A percentile compares a stretch with the other conserved stretches of the same genome.
Conservation (phyloP, 1,140 invertebrate species). For the Chrysomallon squamiferum region DNA sequence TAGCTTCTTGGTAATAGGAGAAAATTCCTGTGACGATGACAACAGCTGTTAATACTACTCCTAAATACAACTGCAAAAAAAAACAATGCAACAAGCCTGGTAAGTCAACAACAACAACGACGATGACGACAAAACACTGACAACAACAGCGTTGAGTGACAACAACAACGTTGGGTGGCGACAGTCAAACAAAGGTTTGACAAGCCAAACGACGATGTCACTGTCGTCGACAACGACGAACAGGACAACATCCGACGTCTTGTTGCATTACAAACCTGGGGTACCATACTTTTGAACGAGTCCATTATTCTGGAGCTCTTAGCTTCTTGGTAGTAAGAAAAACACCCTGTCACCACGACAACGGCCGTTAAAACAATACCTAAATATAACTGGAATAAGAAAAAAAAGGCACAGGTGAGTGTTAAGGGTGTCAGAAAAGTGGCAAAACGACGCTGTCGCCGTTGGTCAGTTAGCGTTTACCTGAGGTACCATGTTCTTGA, state of each 20-base stretch:
- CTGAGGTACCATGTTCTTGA: constrained; percentile 66
- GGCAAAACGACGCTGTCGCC: too few relatives aligned
- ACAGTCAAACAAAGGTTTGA: too few relatives aligned
- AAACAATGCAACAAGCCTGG: not conserved
- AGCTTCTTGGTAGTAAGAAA: constrained; percentile 66
- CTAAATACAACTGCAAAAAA: constrained; percentile 63
- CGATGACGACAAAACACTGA: too few relatives aligned
- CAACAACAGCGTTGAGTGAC: too few relatives aligned
- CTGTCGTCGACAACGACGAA: too few relatives aligned
- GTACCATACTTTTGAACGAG: constrained; percentile 66
- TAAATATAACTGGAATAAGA: constrained; percentile 64
- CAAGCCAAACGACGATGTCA: too few relatives aligned
- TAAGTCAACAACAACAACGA: too few relatives aligned
- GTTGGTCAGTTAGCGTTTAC: constrained; percentile 30
- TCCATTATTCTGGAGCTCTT: constrained; percentile 67
- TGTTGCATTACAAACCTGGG: constrained; percentile 47
- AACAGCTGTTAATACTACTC: constrained; percentile 65
- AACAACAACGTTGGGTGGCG: too few relatives aligned
- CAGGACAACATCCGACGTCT: too few relatives aligned
- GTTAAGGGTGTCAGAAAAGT: too few relatives aligned
- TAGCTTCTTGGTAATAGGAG: constrained; percentile 66
- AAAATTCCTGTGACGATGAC: constrained; percentile 66
- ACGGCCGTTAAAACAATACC: constrained; percentile 66
- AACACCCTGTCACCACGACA: constrained; percentile 65
- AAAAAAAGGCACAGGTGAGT: not conserved